These are phyloP conservation scores for Paramuricea clavata DNA, from an alignment of 92 coral and sea anemone genomes.

Conservation along the genomic window DNA sequence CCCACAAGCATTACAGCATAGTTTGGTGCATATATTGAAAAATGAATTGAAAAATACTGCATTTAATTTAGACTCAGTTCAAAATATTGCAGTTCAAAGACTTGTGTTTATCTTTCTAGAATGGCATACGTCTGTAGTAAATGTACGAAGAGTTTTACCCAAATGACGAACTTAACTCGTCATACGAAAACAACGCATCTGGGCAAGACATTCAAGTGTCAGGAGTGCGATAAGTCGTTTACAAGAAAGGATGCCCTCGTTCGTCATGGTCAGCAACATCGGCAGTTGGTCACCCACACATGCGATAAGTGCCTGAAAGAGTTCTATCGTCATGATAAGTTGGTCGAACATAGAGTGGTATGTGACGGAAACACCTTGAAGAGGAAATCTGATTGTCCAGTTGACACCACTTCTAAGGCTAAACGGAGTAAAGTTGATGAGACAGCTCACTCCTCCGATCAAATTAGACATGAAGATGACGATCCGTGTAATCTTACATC, in stretches of 20 bases:
- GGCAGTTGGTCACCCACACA: background rate
- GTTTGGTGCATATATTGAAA: no score
- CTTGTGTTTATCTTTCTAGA: no score
- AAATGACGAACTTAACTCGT: background rate
- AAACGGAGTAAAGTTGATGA: background rate
- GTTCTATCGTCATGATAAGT: constrained; percentile 39
- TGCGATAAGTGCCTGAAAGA: constrained; percentile 29
- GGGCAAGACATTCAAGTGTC: background rate
- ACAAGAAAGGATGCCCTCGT: constrained; percentile 25
- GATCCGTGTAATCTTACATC: constrained; percentile 36
- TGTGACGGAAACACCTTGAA: no score
- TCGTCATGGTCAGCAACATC: constrained; percentile 12
- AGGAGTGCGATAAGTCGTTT: constrained; percentile 18
- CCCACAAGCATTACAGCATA: no score
- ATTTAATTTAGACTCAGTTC: no score
- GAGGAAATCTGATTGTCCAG: background rate
- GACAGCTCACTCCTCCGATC: background rate
- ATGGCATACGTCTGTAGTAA: background rate
- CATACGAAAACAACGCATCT: constrained; percentile 24
- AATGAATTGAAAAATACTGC: no score
- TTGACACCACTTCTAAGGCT: no score
- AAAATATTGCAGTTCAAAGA: no score
- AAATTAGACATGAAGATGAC: background rate
- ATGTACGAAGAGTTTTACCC: background rate
- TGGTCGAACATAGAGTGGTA: constrained; percentile 25